Conservation (phyloP, 2,797 vertebrate species). For the Rhynchonycteris naso region DNA sequence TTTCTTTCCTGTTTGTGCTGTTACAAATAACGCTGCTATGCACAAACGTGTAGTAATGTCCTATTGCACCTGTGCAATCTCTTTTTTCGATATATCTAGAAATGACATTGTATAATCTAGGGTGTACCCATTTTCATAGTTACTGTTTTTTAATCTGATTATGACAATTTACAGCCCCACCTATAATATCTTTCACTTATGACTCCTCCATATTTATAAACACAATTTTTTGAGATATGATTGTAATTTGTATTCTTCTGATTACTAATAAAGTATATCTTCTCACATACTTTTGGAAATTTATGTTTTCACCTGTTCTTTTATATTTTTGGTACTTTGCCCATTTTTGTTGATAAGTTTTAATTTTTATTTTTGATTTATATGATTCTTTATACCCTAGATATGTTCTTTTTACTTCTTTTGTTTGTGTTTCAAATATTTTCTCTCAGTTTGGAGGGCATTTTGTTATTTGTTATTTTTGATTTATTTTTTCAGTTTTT, state of each 20-base stretch:
- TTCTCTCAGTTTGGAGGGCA: background rate
- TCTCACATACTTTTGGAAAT: background rate
- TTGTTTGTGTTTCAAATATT: background rate
- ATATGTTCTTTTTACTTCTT: background rate
- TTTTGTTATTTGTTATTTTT: background rate
- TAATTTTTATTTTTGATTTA: background rate
- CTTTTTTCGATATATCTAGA: background rate
- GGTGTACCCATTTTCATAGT: background rate
- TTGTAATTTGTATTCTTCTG: background rate
- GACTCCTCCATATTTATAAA: background rate
- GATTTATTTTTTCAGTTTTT: background rate
- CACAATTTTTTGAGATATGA: background rate
- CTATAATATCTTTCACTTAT: background rate
- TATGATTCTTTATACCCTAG: background rate
- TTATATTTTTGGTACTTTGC: background rate
- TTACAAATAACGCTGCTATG: background rate
- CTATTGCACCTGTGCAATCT: background rate
- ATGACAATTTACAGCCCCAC: background rate
- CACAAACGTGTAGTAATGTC: background rate
- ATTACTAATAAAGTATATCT: background rate
- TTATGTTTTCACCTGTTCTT: background rate
- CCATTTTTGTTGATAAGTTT: background rate
- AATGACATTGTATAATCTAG: background rate
- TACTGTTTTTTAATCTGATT: background rate
- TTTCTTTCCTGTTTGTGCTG: background rate